Conservation (phyloP, 1,140 invertebrate genomes). For the Heliconius melpomene region DNA sequence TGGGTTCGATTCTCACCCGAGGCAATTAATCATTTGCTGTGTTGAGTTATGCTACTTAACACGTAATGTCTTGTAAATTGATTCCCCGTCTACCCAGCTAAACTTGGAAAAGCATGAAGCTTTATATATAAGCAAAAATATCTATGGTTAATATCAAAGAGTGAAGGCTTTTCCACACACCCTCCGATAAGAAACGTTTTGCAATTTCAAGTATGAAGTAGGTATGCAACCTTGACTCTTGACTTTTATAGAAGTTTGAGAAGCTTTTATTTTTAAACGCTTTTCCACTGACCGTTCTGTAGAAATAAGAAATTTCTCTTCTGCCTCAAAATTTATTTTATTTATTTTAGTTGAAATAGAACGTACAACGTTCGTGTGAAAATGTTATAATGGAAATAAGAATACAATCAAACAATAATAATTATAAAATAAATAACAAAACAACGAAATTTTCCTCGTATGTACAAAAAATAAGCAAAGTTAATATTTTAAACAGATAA, state of each 20-base stretch:
- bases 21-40: no score
- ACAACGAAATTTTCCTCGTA: neutral
- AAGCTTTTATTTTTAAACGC: conserved; percentile 1
- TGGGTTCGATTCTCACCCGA: no score
- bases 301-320: no score
- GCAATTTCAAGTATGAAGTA: neutral
- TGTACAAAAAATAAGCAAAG: neutral
- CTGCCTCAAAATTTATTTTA: no score
- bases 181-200: neutral
- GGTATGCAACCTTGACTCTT: neutral
- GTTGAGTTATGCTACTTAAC: no score
- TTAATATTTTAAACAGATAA: neutral
- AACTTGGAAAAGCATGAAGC: neutral
- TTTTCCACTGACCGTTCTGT: neutral
- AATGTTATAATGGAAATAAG: no score
- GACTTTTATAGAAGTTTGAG: neutral
- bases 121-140: neutral
- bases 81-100: no score
- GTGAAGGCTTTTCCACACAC: neutral
- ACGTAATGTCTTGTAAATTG: no score
- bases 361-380: no score
- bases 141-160: neutral
- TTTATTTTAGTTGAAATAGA: no score
- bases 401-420: neutral
- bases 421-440: neutral